Evolutionary conservation across 1,140 invertebrate species (phyloP).

Genomic region (Asbolus verrucosus): DNA sequence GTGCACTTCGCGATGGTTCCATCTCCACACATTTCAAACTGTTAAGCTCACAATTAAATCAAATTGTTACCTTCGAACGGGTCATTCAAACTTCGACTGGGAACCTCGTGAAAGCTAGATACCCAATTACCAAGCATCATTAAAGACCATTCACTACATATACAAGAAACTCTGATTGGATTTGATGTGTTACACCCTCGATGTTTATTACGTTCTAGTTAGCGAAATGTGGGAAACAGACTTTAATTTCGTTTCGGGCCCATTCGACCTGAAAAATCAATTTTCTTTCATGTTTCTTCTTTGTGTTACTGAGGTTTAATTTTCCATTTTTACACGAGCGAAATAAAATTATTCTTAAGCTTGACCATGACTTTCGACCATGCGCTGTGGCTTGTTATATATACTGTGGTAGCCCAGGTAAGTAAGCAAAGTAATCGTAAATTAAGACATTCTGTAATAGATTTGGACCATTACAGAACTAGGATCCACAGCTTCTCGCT

Average conservation of each 20-base stretch:
- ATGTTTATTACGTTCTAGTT: too few relatives aligned
- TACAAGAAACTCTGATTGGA: conserved; percentile 33
- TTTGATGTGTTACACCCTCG: conserved; percentile 34
- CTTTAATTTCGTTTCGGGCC: conserved; percentile 16
- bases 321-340: too few relatives aligned
- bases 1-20: too few relatives aligned
- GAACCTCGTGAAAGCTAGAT: conserved; percentile 21
- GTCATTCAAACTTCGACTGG: conserved; percentile 13
- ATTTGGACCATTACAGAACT: too few relatives aligned
- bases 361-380: too few relatives aligned
- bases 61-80: conserved; percentile 15
- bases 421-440: too few relatives aligned
- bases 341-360: too few relatives aligned
- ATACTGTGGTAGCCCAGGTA: too few relatives aligned
- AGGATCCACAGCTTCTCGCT: too few relatives aligned
- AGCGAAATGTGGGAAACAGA: conserved; percentile 15
- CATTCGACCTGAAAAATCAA: conserved; percentile 24
- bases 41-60: conserved; percentile 9
- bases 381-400: too few relatives aligned
- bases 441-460: too few relatives aligned
- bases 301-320: too few relatives aligned
- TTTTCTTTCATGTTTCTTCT: neutral
- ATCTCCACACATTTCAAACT: neutral
- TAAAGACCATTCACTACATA: conserved; percentile 32
- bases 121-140: conserved; percentile 23